Percentiles rank a stretch among this genome's conserved stretches.
Evolutionary conservation across 1,140 invertebrate species (phyloP).

Genomic region (Aphelinus atriplicis): DNA sequence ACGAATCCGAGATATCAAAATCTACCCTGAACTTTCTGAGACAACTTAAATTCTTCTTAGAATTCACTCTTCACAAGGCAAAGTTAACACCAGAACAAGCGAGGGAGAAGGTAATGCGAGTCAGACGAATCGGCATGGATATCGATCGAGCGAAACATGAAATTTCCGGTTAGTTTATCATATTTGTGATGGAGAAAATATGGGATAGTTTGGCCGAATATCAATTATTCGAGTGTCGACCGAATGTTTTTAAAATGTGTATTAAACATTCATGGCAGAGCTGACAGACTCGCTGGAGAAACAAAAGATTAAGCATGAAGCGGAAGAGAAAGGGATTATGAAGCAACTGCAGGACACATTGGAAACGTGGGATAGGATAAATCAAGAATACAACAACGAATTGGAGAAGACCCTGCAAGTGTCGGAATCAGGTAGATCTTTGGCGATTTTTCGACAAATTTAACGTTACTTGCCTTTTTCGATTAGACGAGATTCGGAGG

Average conservation of each 20-base stretch:
- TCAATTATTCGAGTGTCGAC: too few relatives aligned
- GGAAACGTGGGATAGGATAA: constrained; percentile 12
- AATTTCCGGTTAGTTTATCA: constrained; percentile 23
- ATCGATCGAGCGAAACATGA: constrained; percentile 25
- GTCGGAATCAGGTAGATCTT: not conserved
- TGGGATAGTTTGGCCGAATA: too few relatives aligned
- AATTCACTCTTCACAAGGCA: constrained; percentile 35
- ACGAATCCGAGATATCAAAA: constrained; percentile 15
- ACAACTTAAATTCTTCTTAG: constrained; percentile 42
- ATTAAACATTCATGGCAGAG: constrained; percentile 23
- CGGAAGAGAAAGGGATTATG: constrained; percentile 18
- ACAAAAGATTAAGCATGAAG: constrained; percentile 39
- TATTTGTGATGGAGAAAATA: too few relatives aligned
- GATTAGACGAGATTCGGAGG: constrained; percentile 4
- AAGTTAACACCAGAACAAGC: constrained; percentile 32
- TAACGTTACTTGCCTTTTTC: too few relatives aligned
- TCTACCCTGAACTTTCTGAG: constrained; percentile 32
- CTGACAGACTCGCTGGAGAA: constrained; percentile 37
- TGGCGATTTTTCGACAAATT: not conserved
- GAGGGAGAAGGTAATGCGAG: constrained; percentile 31
- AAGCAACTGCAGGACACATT: not conserved
- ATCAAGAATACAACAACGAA: constrained; percentile 11
- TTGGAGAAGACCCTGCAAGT: constrained; percentile 2
- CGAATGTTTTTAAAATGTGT: too few relatives aligned
- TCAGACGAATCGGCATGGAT: constrained; percentile 33